Conservation (phyloP, 2,797 vertebrate genomes). For the Cyprinella venusta region DNA sequence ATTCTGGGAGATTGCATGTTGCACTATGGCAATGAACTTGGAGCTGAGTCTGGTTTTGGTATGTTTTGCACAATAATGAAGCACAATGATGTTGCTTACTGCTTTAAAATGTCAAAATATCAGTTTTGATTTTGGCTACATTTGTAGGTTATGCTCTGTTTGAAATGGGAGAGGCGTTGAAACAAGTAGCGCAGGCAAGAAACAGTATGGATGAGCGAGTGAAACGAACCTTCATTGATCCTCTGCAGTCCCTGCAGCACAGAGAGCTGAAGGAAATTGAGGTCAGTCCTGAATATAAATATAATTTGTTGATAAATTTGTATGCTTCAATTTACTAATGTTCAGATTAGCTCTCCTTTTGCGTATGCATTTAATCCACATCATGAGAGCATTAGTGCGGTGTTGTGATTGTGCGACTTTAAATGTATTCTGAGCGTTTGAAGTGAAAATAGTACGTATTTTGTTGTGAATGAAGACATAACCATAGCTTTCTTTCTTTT, state of each 20-base stretch:
- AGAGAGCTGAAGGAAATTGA: slow-evolving; percentile 87
- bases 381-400: neutral
- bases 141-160: slow-evolving; percentile 75
- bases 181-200: slow-evolving; percentile 85
- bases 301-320: neutral
- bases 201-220: slow-evolving; percentile 84
- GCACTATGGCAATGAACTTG: slow-evolving; percentile 82
- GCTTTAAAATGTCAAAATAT: neutral
- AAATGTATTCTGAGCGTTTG: neutral
- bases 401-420: neutral
- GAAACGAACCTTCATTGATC: slow-evolving; percentile 86
- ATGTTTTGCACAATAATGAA: slow-evolving; percentile 61
- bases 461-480: neutral
- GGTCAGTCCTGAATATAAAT: slow-evolving; percentile 64
- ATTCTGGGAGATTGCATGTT: slow-evolving; percentile 86
- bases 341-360: neutral
- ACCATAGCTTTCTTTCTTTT: neutral
- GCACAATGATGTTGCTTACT: neutral
- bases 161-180: slow-evolving; percentile 84
- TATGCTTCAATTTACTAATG: neutral
- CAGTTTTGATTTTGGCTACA: neutral
- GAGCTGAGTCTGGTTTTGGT: slow-evolving; percentile 83
- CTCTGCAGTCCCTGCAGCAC: slow-evolving; percentile 84
- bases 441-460: neutral
- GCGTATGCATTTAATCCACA: neutral